Conservation (phyloP, 2,797 vertebrate species). For the Spinibarbus caldwelli region DNA sequence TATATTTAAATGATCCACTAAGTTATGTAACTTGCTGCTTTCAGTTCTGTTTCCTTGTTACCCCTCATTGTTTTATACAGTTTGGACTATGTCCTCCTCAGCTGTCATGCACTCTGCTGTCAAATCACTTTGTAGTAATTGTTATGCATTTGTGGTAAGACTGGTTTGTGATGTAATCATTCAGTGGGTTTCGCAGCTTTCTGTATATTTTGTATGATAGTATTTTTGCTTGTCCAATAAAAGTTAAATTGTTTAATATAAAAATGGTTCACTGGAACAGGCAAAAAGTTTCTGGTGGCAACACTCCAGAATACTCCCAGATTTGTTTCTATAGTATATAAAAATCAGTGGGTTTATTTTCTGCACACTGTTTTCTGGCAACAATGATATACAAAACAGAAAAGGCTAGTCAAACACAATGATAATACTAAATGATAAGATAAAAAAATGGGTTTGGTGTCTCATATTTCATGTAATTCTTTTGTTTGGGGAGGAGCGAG, state of each 20-base stretch:
- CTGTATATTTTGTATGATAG: background rate
- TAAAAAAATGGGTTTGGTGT: constrained; percentile 57
- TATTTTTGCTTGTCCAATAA: background rate
- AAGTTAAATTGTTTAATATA: background rate
- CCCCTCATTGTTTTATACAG: constrained; percentile 61
- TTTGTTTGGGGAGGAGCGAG: constrained; percentile 63
- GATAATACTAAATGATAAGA: constrained; percentile 36
- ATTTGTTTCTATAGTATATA: background rate
- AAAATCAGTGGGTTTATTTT: background rate
- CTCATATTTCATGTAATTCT: constrained; percentile 61
- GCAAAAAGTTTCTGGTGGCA: background rate
- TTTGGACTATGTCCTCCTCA: constrained; percentile 50
- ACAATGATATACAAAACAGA: background rate
- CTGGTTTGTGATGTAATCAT: constrained; percentile 3
- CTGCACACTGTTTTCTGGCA: background rate
- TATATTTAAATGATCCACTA: constrained; percentile 23
- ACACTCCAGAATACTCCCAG: no score
- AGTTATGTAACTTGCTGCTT: constrained; percentile 22
- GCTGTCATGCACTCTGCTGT: constrained; percentile 28
- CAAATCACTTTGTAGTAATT: constrained; percentile 23
- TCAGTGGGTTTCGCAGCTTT: constrained; percentile 7
- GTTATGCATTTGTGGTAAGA: constrained; percentile 9
- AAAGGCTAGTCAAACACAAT: background rate
- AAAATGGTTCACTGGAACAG: background rate
- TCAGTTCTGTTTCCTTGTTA: background rate